Evolutionary conservation across 1,140 invertebrate species (phyloP).

Genomic region (Melitaea cinxia): DNA sequence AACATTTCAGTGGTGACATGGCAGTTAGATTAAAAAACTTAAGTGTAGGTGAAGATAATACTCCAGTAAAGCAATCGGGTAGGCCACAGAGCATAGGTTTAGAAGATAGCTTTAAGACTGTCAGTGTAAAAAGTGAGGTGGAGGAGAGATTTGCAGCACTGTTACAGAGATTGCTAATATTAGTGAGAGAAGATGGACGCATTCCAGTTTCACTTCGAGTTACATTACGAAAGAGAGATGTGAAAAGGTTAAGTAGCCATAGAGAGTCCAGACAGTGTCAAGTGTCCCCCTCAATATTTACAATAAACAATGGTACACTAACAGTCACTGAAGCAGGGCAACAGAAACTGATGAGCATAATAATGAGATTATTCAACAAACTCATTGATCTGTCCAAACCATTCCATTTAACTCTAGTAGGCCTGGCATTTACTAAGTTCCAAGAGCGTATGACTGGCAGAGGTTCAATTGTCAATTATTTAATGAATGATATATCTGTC

Average conservation of each 20-base stretch:
- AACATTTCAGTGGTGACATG: conserved; percentile 85
- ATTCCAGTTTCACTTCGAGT: conserved; percentile 88
- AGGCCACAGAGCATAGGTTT: conserved; percentile 87
- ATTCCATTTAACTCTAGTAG: conserved; percentile 89
- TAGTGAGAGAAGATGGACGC: conserved; percentile 89
- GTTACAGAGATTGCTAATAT: conserved; percentile 85
- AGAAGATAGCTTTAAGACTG: conserved; percentile 88
- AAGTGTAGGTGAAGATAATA: conserved; percentile 87
- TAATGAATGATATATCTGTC: conserved; percentile 86
- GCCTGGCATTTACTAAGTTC: conserved; percentile 90
- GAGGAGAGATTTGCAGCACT: conserved; percentile 86
- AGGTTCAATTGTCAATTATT: conserved; percentile 87
- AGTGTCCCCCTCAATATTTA: conserved; percentile 85
- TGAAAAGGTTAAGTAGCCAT: conserved; percentile 82
- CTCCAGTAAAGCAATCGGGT: conserved; percentile 86
- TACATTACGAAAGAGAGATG: conserved; percentile 86
- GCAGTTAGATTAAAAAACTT: conserved; percentile 86
- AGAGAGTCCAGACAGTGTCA: conserved; percentile 88
- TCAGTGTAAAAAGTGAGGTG: conserved; percentile 87
- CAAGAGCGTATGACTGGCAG: conserved; percentile 85
- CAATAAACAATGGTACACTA: conserved; percentile 79
- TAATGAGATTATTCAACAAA: conserved; percentile 89
- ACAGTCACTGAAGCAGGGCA: conserved; percentile 82
- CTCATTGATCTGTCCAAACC: conserved; percentile 87
- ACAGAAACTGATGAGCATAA: conserved; percentile 85